These are phyloP conservation scores for Babyrousa celebensis DNA, from an alignment of 2,797 vertebrate species.

Conservation along the genomic window DNA sequence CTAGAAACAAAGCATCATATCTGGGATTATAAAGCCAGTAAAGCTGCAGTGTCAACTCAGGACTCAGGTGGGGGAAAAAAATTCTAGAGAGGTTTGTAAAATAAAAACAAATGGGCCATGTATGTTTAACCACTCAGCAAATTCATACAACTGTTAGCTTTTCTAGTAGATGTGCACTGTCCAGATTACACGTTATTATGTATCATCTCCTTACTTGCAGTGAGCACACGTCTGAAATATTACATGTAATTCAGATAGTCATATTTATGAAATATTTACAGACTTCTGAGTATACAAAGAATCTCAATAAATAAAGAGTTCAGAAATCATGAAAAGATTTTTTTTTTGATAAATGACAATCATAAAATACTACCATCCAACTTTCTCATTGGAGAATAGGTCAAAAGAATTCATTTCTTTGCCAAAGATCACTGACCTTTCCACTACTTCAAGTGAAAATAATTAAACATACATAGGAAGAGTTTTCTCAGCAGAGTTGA, in stretches of 20 bases:
- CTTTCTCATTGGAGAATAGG: not conserved
- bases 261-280: conserved; percentile 40
- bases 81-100: not conserved
- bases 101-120: not conserved
- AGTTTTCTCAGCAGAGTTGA: not conserved
- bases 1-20: not conserved
- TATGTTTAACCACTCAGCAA: not conserved
- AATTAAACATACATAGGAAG: not conserved
- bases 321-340: not conserved
- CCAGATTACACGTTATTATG: not conserved
- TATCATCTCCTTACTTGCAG: not conserved
- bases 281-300: not conserved
- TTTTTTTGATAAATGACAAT: not conserved
- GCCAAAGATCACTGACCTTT: not conserved
- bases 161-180: not conserved
- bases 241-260: not conserved
- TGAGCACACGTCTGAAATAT: not conserved
- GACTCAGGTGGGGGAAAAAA: not conserved
- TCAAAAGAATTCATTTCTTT: not conserved
- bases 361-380: not conserved
- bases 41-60: not conserved
- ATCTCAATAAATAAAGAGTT: not conserved
- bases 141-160: not conserved
- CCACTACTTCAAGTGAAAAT: not conserved
- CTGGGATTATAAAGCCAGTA: not conserved